Base-by-base conservation (phyloP, 92 coral and sea anemone species). In the Virgularia gustaviana region DNA sequence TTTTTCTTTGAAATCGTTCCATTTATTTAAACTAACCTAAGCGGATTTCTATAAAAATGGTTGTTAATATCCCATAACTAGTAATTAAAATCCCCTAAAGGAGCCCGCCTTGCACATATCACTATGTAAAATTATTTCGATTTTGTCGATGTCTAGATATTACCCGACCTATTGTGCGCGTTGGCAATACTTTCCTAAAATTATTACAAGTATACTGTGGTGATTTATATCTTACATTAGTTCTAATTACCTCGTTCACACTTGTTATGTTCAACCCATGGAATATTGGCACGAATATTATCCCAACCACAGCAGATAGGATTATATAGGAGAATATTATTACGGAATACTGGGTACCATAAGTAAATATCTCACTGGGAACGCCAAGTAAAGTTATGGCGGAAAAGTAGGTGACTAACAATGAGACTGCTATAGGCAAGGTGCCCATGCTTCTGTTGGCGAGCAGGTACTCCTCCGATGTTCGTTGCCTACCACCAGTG, bases 181-280 rank as follows among this genome's bases (percentile, higher is more conserved):
- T n/a, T n/a, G n/a, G n/a, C n/a, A n/a, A n/a, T n/a, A n/a, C n/a
- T n/a, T n/a, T n/a, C n/a, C n/a, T n/a, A n/a, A n/a, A n/a, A n/a
- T n/a, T n/a, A n/a, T n/a, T n/a, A n/a, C n/a, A n/a, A n/a, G n/a
- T n/a, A n/a, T n/a, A n/a, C n/a, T n/a, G n/a, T n/a, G n/a, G n/a
- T n/a, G n/a, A n/a, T n/a, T n/a, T n/a, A n/a, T n/a, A n/a, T n/a
- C n/a, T n/a, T n/a, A n/a, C n/a, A n/a, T n/a, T n/a, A n/a, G n/a
- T n/a, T n/a, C n/a, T n/a, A n/a, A n/a, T n/a, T n/a, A 88, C 95
- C 95, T 88, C 95, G 41, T 88, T 86, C 19, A 85, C 95, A 76
- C 95, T 79, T 6, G 90, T 88, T 15, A 88, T 75, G 23, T 75
- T 78, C 52, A 86, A 65, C 16, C 95, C 62, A 59, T 88, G 81